These are phyloP conservation scores for Acrocephalus scirpaceus DNA, from an alignment of 2,797 vertebrate species.

Conservation along the genomic window DNA sequence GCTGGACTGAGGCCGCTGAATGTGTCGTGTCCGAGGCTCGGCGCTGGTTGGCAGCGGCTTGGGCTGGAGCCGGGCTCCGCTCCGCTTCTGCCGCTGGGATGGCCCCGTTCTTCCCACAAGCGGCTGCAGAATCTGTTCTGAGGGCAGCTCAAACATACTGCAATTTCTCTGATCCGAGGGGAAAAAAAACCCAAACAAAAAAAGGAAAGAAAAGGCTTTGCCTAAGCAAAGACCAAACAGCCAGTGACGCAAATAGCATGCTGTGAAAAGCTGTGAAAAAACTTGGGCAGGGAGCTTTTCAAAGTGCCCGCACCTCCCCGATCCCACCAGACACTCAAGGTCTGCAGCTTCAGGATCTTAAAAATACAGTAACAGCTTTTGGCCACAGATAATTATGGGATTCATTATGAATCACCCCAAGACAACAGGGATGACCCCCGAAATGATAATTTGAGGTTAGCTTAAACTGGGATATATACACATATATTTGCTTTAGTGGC, in stretches of 20 bases:
- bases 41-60: too few relatives aligned
- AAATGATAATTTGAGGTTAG: not conserved
- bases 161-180: accelerated
- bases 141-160: not conserved
- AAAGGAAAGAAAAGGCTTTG: not conserved
- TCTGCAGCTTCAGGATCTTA: not conserved
- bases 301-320: accelerated
- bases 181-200: not conserved
- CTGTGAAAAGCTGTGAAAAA: not conserved
- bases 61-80: not conserved
- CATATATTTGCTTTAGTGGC: not conserved
- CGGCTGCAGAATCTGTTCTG: not conserved
- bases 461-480: not conserved
- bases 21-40: not conserved
- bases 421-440: not conserved
- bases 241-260: accelerated
- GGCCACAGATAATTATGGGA: not conserved
- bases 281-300: not conserved
- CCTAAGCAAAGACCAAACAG: not conserved
- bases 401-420: not conserved
- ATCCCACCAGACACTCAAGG: not conserved
- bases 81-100: too few relatives aligned
- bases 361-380: not conserved
- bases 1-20: not conserved
- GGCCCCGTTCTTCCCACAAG: too few relatives aligned